Evolutionary conservation across 1,140 invertebrate species (phyloP).

Genomic region (Nephotettix cincticeps): DNA sequence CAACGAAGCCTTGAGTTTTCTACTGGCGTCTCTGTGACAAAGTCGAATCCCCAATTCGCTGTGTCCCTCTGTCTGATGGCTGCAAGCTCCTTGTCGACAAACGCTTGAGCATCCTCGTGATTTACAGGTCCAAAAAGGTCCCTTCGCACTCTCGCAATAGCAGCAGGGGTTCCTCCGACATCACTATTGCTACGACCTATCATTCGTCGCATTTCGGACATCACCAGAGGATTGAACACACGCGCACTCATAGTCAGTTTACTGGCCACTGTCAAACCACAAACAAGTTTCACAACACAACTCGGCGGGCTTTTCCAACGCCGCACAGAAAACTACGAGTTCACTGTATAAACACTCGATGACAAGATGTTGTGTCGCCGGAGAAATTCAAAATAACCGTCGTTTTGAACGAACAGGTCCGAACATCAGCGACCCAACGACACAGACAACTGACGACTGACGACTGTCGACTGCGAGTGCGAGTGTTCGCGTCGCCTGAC

Average conservation of each 20-base stretch:
- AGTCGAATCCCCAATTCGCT: slow-evolving; percentile 54
- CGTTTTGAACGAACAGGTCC: slow-evolving; percentile 7
- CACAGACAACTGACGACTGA: background rate
- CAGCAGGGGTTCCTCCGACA: slow-evolving; percentile 34
- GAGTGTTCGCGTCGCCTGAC: background rate
- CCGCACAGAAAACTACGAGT: background rate
- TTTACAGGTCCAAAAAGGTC: slow-evolving; percentile 56
- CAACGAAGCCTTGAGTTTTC: slow-evolving; percentile 48
- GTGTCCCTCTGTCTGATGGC: slow-evolving; percentile 49
- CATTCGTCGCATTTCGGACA: slow-evolving; percentile 50
- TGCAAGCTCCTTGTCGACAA: slow-evolving; percentile 50
- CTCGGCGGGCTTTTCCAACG: background rate
- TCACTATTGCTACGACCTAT: slow-evolving; percentile 41
- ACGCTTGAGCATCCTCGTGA: slow-evolving; percentile 50
- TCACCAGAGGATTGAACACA: slow-evolving; percentile 52
- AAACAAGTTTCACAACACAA: slow-evolving; percentile 13
- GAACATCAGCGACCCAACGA: background rate
- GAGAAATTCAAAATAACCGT: slow-evolving; percentile 20
- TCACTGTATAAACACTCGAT: background rate
- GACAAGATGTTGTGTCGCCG: background rate
- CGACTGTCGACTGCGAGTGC: background rate
- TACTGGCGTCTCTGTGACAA: slow-evolving; percentile 47
- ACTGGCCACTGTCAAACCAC: background rate
- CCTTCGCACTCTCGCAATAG: slow-evolving; percentile 49
- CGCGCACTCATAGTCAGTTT: slow-evolving; percentile 49